A percentile compares a stretch with the other conserved stretches of the same genome.
Conservation (phyloP, 2,888 invertebrate species). For the Linnaemya vulpina region DNA sequence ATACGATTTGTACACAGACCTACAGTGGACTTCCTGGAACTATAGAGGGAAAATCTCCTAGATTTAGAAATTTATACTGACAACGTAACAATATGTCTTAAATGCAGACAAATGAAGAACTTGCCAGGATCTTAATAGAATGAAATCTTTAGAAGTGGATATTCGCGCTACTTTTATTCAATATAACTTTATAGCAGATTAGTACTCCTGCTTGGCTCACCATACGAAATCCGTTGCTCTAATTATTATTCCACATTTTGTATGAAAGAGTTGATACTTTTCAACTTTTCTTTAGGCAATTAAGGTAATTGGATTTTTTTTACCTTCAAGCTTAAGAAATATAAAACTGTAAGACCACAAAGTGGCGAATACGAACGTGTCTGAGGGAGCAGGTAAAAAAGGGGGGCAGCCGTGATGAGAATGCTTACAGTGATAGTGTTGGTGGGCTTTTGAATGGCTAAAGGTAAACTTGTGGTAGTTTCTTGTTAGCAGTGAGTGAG, state of each 20-base stretch:
- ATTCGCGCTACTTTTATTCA: no score
- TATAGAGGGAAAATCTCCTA: slow-evolving; percentile 9
- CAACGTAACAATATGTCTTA: no score
- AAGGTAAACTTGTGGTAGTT: slow-evolving; percentile 20
- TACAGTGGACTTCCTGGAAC: slow-evolving; percentile 62
- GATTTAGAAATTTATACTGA: background rate
- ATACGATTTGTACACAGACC: background rate
- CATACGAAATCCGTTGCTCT: background rate
- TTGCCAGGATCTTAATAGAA: background rate
- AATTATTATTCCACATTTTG: background rate
- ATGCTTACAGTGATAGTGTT: background rate
- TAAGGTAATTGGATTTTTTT: slow-evolving; percentile 57
- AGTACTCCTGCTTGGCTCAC: background rate
- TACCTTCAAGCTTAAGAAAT: slow-evolving; percentile 39
- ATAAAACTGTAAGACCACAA: slow-evolving; percentile 36
- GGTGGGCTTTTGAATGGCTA: slow-evolving; percentile 22
- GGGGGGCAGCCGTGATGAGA: background rate
- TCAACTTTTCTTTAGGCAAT: slow-evolving; percentile 45
- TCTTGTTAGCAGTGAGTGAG: background rate
- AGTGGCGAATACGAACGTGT: slow-evolving; percentile 25
- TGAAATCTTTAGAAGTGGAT: background rate
- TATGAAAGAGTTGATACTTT: slow-evolving; percentile 18
- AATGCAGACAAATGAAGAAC: background rate
- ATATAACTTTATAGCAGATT: no score
- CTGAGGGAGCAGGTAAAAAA: background rate